Evolutionary conservation across 2,888 invertebrate species (phyloP).

Genomic region (Fabriciana adippe): DNA sequence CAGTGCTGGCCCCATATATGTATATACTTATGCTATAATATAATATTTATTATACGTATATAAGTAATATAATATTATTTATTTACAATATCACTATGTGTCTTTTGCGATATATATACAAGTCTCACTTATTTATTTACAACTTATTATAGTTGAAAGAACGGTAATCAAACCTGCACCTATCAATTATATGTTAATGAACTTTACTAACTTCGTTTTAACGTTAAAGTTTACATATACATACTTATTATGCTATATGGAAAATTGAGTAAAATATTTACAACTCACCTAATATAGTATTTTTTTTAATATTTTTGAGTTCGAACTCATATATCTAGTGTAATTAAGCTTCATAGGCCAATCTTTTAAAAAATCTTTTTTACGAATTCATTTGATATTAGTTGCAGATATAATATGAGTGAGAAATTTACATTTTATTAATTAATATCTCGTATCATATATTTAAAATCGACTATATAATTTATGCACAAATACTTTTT

Average conservation of each 20-base stretch:
- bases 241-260: neutral
- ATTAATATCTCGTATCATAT: too few species aligned
- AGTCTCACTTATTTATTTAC: slow-evolving; percentile 49
- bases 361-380: too few species aligned
- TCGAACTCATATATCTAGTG: neutral
- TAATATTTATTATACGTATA: slow-evolving; percentile 44
- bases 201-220: neutral
- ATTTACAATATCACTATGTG: slow-evolving; percentile 74
- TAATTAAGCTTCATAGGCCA: too few species aligned
- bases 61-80: slow-evolving; percentile 43
- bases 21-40: neutral
- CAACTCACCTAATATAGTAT: slow-evolving; percentile 2
- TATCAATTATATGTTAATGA: neutral
- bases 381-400: too few species aligned
- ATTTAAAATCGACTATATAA: too few species aligned
- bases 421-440: too few species aligned
- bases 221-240: neutral
- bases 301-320: neutral
- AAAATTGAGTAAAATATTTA: slow-evolving; percentile 2
- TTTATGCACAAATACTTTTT: too few species aligned
- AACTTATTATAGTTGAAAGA: slow-evolving; percentile 22
- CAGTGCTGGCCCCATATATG: slow-evolving; percentile 54
- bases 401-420: too few species aligned
- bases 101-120: slow-evolving; percentile 59
- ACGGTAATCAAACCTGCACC: slow-evolving; percentile 2